A percentile compares a stretch with the other conserved stretches of the same genome.
Evolutionary conservation across 2,113 vertebrate species (phyloP).

Genomic region (Odobenus rosmarus): DNA sequence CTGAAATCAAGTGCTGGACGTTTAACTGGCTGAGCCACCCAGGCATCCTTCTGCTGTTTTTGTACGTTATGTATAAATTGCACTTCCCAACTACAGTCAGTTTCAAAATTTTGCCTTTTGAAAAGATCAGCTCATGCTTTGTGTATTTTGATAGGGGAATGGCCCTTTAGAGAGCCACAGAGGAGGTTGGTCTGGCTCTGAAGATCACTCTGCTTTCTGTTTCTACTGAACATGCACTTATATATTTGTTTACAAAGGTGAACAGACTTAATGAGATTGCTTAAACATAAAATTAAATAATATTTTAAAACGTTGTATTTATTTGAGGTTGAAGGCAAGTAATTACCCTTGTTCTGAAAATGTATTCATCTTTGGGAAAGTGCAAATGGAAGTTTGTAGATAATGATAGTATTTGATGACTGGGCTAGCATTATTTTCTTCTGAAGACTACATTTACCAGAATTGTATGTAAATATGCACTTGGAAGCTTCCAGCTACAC

Average conservation of each 20-base stretch:
- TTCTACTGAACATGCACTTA: neutral
- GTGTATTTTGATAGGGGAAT: neutral
- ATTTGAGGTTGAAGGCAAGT: neutral
- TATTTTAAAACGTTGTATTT: conserved; percentile 28
- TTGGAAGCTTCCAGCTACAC: neutral
- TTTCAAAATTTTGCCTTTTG: conserved; percentile 24
- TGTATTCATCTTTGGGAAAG: neutral
- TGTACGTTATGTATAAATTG: neutral
- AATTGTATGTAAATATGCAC: neutral
- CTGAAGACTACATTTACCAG: neutral
- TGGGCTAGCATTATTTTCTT: neutral
- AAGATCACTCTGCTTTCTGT: neutral
- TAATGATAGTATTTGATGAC: neutral
- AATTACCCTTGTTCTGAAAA: conserved; percentile 17
- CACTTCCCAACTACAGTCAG: neutral
- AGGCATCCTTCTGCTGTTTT: neutral
- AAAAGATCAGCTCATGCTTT: neutral
- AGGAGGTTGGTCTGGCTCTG: neutral
- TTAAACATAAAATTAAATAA: neutral
- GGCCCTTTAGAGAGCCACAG: neutral
- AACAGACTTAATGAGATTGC: neutral
- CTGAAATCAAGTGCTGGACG: neutral
- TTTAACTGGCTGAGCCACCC: neutral
- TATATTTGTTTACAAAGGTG: neutral
- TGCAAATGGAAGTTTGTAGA: neutral